phyloP scores from a whole-genome alignment of 2,797 vertebrate genomes.

The Thaleichthys pacificus region DNA sequence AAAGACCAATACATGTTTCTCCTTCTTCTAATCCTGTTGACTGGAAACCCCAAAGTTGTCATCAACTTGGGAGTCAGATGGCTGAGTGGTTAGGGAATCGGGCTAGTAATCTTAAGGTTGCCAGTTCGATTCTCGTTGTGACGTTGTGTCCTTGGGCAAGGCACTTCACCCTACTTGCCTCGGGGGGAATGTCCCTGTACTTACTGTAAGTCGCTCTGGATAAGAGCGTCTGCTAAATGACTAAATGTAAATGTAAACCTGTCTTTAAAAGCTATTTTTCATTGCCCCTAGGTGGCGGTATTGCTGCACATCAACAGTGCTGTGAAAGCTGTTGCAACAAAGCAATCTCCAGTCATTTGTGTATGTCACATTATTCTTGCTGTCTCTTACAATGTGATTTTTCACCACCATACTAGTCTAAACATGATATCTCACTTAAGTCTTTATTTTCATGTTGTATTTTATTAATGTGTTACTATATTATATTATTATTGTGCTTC shows the following conservation, averaged over 20 bases:
- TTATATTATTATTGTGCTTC: background rate
- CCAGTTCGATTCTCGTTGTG: no score
- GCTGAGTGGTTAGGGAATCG: no score
- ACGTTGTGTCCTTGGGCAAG: no score
- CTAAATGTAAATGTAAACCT: no score
- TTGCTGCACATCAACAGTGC: conserved; percentile 7
- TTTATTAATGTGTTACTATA: background rate
- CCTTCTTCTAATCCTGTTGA: background rate
- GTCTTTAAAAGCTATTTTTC: background rate
- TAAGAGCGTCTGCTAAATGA: no score
- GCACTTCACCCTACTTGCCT: no score
- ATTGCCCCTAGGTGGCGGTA: conserved; percentile 52
- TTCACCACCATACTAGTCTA: background rate
- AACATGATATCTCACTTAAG: background rate
- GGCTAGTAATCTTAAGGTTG: no score
- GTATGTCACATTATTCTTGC: background rate
- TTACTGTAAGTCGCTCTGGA: no score
- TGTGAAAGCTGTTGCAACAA: background rate
- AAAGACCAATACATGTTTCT: background rate
- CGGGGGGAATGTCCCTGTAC: no score
- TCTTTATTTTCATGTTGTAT: background rate
- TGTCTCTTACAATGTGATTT: background rate
- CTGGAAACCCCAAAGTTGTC: background rate
- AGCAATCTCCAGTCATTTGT: background rate
- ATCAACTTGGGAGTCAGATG: no score